phyloP scores from a whole-genome alignment of 1,140 invertebrate genomes.

The Bilobella aurantiaca region DNA sequence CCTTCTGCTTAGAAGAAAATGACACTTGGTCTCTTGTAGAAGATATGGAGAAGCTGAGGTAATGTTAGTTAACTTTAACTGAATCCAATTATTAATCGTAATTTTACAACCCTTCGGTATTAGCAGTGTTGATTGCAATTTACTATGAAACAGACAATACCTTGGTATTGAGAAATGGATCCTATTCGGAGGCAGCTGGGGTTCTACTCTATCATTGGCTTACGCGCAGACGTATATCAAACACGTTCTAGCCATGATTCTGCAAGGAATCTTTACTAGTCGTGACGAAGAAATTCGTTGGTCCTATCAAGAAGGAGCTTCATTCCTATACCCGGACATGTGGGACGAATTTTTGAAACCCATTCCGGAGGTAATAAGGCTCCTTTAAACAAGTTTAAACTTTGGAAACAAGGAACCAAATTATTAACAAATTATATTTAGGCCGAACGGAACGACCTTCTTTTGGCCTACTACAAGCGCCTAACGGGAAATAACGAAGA shows the following conservation, averaged over 20 bases:
- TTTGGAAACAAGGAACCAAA: too few species aligned
- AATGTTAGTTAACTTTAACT: background rate
- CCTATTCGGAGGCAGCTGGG: slow-evolving; percentile 42
- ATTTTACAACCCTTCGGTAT: too few species aligned
- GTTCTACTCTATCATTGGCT: slow-evolving; percentile 38
- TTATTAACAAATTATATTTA: too few species aligned
- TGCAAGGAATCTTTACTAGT: slow-evolving; percentile 40
- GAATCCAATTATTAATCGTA: too few species aligned
- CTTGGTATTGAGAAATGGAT: slow-evolving; percentile 40
- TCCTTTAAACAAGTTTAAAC: too few species aligned
- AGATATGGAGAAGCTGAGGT: slow-evolving; percentile 40
- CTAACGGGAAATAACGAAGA: slow-evolving; percentile 38
- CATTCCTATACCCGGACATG: slow-evolving; percentile 39
- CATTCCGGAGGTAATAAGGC: slow-evolving; percentile 40
- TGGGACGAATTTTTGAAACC: slow-evolving; percentile 39
- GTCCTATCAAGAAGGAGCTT: slow-evolving; percentile 41
- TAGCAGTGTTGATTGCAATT: background rate
- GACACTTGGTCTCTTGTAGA: slow-evolving; percentile 41
- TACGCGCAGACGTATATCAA: slow-evolving; percentile 40
- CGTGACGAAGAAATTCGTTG: slow-evolving; percentile 40
- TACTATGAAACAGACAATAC: slow-evolving; percentile 24
- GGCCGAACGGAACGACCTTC: slow-evolving; percentile 37
- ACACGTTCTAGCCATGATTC: slow-evolving; percentile 38
- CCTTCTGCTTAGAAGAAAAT: slow-evolving; percentile 40
- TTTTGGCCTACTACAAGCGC: slow-evolving; percentile 39